These are phyloP conservation scores for Paedocypris micromegethes DNA, from an alignment of 2,797 vertebrate genomes.

Conservation along the genomic window DNA sequence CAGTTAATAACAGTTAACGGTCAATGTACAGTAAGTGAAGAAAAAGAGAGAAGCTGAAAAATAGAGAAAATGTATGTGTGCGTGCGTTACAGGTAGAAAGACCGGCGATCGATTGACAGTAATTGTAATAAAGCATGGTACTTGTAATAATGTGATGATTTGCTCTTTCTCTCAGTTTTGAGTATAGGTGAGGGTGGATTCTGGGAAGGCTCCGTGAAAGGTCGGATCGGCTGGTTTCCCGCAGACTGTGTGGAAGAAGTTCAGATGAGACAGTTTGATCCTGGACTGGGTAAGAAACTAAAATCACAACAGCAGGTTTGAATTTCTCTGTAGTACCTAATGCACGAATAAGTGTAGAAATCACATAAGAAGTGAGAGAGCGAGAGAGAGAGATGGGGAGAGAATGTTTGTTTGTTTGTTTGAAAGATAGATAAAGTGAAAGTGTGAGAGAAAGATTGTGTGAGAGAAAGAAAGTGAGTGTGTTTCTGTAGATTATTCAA, in stretches of 20 bases:
- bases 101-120: too few relatives aligned
- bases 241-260: conserved; percentile 87
- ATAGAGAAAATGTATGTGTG: too few relatives aligned
- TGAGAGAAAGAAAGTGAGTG: conserved; percentile 13
- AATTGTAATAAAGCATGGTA: too few relatives aligned
- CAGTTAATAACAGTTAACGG: too few relatives aligned
- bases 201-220: conserved; percentile 84
- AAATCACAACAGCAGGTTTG: conserved; percentile 5
- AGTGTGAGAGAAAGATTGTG: conserved; percentile 4
- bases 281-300: conserved; percentile 80
- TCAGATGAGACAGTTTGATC: conserved; percentile 92
- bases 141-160: background rate
- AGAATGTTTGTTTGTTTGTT: conserved; percentile 8
- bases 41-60: too few relatives aligned
- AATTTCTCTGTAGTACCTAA: background rate
- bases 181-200: conserved; percentile 85
- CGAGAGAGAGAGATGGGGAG: conserved; percentile 1
- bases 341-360: conserved; percentile 7
- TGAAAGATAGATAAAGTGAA: background rate
- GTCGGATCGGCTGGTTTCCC: conserved; percentile 84
- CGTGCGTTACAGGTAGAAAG: too few relatives aligned
- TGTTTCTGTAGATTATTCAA: conserved; percentile 27
- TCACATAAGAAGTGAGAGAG: conserved; percentile 3
- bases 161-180: conserved; percentile 64
- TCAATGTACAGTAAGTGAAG: too few relatives aligned